Evolutionary conservation across 2,888 invertebrate genomes (phyloP).

Genomic region (Thera obeliscata): DNA sequence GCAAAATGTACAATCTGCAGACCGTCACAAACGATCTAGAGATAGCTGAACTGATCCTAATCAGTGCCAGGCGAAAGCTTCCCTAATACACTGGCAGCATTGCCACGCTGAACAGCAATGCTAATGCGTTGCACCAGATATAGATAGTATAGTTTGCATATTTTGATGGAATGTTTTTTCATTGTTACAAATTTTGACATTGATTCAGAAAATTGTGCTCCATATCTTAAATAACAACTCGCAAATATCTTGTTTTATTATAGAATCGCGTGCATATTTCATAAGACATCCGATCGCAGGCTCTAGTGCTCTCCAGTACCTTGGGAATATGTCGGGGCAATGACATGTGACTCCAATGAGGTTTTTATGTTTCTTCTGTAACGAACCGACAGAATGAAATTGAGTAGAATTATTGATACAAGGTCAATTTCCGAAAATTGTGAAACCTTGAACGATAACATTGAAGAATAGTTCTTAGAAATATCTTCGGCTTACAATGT

Average conservation of each 20-base stretch:
- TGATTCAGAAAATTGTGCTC: not conserved
- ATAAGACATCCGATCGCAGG: conserved; percentile 18
- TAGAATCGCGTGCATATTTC: conserved; percentile 20
- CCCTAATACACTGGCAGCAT: too few species aligned
- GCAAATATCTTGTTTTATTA: conserved; percentile 24
- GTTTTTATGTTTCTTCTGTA: conserved; percentile 5
- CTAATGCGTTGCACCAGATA: not conserved
- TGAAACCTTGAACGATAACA: too few species aligned
- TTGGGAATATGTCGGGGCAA: conserved; percentile 16
- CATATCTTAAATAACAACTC: not conserved
- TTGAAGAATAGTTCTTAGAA: too few species aligned
- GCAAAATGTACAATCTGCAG: too few species aligned
- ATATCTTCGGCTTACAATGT: too few species aligned
- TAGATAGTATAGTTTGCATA: too few species aligned
- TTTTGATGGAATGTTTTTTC: not conserved
- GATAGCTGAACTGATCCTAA: too few species aligned
- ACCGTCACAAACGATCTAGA: too few species aligned
- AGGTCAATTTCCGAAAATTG: too few species aligned
- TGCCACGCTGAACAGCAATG: too few species aligned
- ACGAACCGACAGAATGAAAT: conserved; percentile 5
- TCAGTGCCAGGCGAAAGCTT: too few species aligned
- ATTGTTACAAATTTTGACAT: not conserved
- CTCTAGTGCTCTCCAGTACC: conserved; percentile 7
- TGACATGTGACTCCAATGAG: conserved; percentile 2
- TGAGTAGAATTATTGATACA: not conserved